Evolutionary conservation across 2,888 invertebrate genomes (phyloP).

Genomic region (Euphydryas editha): DNA sequence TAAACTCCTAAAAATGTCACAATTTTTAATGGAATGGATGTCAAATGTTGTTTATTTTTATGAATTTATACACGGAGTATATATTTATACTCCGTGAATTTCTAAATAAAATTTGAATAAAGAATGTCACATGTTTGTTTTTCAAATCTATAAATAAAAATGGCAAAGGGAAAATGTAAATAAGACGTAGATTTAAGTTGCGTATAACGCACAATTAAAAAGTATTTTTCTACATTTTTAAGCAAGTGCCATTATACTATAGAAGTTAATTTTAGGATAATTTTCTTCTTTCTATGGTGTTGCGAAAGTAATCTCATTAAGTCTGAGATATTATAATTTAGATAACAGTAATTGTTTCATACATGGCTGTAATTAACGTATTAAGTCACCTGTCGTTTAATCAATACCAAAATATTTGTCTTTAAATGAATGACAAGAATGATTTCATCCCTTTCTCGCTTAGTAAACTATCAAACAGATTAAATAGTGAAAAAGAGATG

Average conservation of each 20-base stretch:
- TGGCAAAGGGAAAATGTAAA: constrained; percentile 64
- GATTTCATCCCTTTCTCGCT: neutral
- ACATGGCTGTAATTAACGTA: neutral
- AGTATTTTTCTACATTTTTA: constrained; percentile 54
- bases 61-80: neutral
- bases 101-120: neutral
- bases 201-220: constrained; percentile 64
- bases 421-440: neutral
- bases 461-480: constrained; percentile 1
- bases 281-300: constrained; percentile 56
- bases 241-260: constrained; percentile 65
- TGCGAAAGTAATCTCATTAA: constrained; percentile 46
- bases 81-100: no score
- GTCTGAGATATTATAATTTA: constrained; percentile 34
- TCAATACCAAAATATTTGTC: neutral
- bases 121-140: constrained; percentile 4
- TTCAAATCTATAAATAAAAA: constrained; percentile 48
- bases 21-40: constrained; percentile 49
- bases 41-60: constrained; percentile 32
- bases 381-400: constrained; percentile 1
- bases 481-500: neutral
- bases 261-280: constrained; percentile 60
- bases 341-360: constrained; percentile 25
- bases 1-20: constrained; percentile 40
- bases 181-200: constrained; percentile 57